Base-by-base conservation (phyloP, 2,888 invertebrate species). In the Nematopogon swammerdamellus region DNA sequence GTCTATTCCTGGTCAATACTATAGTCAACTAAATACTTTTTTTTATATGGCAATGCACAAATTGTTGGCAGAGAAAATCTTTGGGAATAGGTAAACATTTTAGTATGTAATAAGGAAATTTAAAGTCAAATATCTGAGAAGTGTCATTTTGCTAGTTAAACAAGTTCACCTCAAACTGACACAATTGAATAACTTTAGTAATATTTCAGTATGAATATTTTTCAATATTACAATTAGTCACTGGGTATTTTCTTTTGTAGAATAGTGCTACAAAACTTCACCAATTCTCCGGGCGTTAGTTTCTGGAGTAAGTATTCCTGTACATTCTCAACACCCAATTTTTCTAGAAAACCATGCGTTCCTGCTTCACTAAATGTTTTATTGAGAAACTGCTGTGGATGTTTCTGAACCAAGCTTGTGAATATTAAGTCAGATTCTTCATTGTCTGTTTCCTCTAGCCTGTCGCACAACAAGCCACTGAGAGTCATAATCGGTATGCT, bases 401-500 rank as follows among this genome's bases (percentile, higher is more conserved):
- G 36, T 6, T 14, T 8, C 14, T 36, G 8, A 4, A 36, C 36
- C 8, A 36, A 14, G n/a, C 11, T 36, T 36, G 36, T 36, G 3
- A 36, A 14, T 36, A 14, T 36, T 14, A 3, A 3, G 6, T 36
- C 11, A 36, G 36, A 14, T 3, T 36, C 36, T 3, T 36, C 14
- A 14, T 14, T 3, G n/a, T 14, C n/a, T 3, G 36, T 14, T 14
- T 14, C 36, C 4, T 14, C 3, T 14, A 36, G 36, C 8, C 36
- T 4, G 11, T 36, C 36, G 11, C 36, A 14, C 36, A 36, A 53
- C 3, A 62, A 52, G 14, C 68, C 58, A 2, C 59, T 58, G 3
- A 63, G 47, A 18, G 55, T 50, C 44, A 56, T 53, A 1, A 62
- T 53, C 2, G 70, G 56, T 45, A 74, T 52, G 29, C 54, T 63